Evolutionary conservation across 2,797 vertebrate genomes (phyloP).

Genomic region (Gallinago nigripennis): DNA sequence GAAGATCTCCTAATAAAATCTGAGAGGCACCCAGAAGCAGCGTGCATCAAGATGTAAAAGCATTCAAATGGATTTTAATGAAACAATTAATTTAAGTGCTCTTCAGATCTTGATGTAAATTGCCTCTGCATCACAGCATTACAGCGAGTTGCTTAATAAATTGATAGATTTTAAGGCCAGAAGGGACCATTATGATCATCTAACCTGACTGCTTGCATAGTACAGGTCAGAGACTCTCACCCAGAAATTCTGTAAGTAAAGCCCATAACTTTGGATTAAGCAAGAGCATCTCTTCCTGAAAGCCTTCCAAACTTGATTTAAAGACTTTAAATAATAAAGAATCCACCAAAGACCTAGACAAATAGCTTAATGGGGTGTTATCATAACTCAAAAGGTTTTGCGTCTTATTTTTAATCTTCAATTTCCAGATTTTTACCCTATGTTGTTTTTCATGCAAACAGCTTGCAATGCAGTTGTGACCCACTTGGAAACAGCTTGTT

Average conservation of each 20-base stretch:
- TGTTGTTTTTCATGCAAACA: background rate
- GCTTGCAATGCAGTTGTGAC: background rate
- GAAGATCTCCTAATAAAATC: background rate
- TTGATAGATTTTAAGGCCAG: conserved; percentile 46
- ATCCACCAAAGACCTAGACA: background rate
- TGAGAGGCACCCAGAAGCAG: background rate
- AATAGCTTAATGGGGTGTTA: background rate
- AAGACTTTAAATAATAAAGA: background rate
- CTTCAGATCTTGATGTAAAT: conserved; percentile 48
- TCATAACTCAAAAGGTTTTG: background rate
- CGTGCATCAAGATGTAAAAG: background rate
- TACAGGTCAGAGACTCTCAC: conserved; percentile 29
- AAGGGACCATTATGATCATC: conserved; percentile 26
- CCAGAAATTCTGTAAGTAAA: conserved; percentile 8
- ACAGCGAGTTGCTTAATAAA: background rate
- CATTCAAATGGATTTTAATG: conserved; percentile 47
- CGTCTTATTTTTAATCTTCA: background rate
- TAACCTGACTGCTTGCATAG: background rate
- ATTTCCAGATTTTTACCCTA: background rate
- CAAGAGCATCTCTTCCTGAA: background rate
- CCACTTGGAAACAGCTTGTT: background rate
- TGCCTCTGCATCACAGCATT: conserved; percentile 35
- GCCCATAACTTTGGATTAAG: conserved; percentile 16
- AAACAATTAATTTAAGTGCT: conserved; percentile 60
- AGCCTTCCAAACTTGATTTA: conserved; percentile 18